A percentile compares a stretch with the other conserved stretches of the same genome.
Conservation (phyloP, 2,797 vertebrate species). For the Florisuga fusca region DNA sequence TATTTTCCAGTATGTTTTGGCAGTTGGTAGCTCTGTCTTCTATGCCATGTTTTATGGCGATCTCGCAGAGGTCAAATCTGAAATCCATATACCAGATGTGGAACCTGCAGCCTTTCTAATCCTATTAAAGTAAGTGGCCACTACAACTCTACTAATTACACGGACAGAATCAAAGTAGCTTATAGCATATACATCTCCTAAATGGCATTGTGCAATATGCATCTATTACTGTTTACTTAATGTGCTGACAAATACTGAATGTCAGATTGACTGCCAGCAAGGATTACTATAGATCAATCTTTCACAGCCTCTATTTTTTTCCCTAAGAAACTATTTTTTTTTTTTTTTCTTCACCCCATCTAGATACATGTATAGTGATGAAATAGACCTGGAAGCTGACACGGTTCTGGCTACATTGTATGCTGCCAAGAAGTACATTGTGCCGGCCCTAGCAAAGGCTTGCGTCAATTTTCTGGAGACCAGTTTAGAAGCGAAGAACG, state of each 20-base stretch:
- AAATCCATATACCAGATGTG: conserved; percentile 98
- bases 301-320: neutral
- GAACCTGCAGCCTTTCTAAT: conserved; percentile 97
- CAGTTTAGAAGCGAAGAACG: conserved; percentile 94
- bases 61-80: conserved; percentile 92
- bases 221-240: conserved; percentile 21
- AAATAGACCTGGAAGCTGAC: conserved; percentile 96
- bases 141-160: conserved; percentile 54
- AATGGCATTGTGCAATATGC: neutral
- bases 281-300: conserved; percentile 11
- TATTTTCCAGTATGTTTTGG: conserved; percentile 92
- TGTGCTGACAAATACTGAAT: conserved; percentile 21
- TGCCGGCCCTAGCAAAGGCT: conserved; percentile 92
- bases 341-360: neutral
- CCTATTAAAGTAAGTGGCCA: conserved; percentile 93
- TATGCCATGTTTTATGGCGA: conserved; percentile 99
- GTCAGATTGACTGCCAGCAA: conserved; percentile 12
- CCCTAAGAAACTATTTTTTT: neutral
- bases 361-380: conserved; percentile 98
- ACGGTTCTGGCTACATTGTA: conserved; percentile 96
- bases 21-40: conserved; percentile 98
- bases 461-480: conserved; percentile 97
- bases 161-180: conserved; percentile 57
- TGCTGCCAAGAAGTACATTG: conserved; percentile 98
- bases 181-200: conserved; percentile 42